Evolutionary conservation across 2,797 vertebrate species (phyloP), one percentile per base, ranked within the genome.

Genomic region (Urosaurus nigricauda): DNA sequence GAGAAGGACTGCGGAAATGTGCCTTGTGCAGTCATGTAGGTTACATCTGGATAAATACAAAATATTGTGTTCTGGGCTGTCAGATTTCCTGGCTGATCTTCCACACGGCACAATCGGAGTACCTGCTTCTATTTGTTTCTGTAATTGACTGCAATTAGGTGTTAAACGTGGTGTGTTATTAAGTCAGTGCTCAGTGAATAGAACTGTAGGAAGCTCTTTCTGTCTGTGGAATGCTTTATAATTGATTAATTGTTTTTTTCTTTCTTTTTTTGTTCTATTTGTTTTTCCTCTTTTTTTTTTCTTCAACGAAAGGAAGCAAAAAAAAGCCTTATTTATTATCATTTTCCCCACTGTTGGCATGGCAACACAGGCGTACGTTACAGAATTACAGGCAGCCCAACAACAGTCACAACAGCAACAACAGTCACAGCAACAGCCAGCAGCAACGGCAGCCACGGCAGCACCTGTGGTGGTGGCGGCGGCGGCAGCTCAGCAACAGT

Each of bases 311-410:
- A 94, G 89, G 95, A 97, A 97, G 94, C 88, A 90, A 90, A 91
- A 96, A 94, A 94, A 93, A 92, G 94, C 94, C 94, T 95, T 96
- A 96, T 96, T 95, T 96, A 95, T 95, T 94, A 93, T 91, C 93
- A 92, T 92, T 94, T 88, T 89, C 86, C 89, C 90, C 89, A 84
- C 95, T 86, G 93, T 94, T 96, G 96, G 95, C 96, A 99, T 98
- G 98, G 98, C 98, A 96, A 99, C 98, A 90, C 97, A 98, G 94
- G 97, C 98, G 87, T 99, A 98, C 85, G 97, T 98, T 11, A 96
- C 98, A 17, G 98, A 99, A 96, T 97, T 98, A 92, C 98, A 98
- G 96, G 96, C 98, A 96, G 95, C 94, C 89, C 95, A 97, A 79
- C 96, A 97, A 91, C 97, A 97, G 91, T 91, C 97, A 77, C 98